These are phyloP conservation scores for Rostratula benghalensis DNA, from an alignment of 2,113 vertebrate species.

Conservation along the genomic window DNA sequence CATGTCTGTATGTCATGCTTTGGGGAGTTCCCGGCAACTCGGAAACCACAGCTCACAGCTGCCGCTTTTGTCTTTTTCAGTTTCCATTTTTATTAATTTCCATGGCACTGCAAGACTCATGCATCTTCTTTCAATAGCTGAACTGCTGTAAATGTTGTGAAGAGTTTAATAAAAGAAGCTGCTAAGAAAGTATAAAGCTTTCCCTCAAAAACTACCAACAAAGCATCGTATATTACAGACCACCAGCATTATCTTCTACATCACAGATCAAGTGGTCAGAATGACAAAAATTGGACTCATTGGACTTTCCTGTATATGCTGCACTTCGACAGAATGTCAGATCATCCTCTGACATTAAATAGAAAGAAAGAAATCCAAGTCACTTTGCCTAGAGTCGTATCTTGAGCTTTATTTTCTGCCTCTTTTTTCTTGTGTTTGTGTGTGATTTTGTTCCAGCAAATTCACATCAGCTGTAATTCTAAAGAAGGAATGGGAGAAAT, in stretches of 20 bases:
- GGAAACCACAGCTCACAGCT: neutral
- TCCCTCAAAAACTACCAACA: neutral
- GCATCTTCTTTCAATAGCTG: slow-evolving; percentile 40
- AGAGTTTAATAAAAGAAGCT: slow-evolving; percentile 19
- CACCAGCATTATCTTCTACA: neutral
- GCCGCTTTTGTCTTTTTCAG: neutral
- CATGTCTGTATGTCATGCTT: neutral
- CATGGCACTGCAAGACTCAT: neutral
- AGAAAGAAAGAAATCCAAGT: neutral
- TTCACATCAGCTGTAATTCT: neutral
- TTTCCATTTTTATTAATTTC: slow-evolving; percentile 39
- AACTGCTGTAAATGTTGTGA: slow-evolving; percentile 30
- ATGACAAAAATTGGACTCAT: neutral
- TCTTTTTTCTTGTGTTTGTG: neutral
- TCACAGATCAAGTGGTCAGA: neutral
- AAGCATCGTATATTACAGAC: neutral
- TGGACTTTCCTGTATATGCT: neutral
- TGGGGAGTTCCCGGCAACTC: neutral
- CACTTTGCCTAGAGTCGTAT: neutral
- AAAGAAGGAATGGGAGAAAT: neutral
- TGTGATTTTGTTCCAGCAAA: neutral
- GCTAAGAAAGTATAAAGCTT: neutral
- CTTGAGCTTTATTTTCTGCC: neutral
- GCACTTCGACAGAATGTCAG: neutral
- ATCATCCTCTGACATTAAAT: neutral